phyloP scores from a whole-genome alignment of 2,888 invertebrate species.

The Agrotis puta region DNA sequence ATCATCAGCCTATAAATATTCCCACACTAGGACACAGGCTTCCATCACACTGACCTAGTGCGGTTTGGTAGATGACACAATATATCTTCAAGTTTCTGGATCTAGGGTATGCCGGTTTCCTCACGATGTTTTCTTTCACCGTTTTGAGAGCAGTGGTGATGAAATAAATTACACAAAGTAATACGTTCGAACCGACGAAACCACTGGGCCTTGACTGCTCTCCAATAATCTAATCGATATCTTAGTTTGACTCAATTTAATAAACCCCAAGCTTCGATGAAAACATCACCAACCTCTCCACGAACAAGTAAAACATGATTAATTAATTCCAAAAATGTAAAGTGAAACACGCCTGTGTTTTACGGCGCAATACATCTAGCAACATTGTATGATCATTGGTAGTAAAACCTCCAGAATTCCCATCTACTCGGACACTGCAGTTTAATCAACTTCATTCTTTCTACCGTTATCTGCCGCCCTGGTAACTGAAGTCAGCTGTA shows the following conservation, averaged over 20 bases:
- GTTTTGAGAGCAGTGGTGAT: no score
- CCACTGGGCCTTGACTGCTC: no score
- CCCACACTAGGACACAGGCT: no score
- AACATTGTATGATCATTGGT: conserved; percentile 57
- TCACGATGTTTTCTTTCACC: no score
- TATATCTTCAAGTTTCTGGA: no score
- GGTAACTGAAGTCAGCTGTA: conserved; percentile 68
- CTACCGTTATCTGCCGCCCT: conserved; percentile 69
- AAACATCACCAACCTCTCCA: conserved; percentile 2
- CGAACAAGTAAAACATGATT: conserved; percentile 42
- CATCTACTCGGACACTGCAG: conserved; percentile 71
- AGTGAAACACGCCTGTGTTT: conserved; percentile 53
- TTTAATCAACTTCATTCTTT: conserved; percentile 78
- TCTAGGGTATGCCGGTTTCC: no score
- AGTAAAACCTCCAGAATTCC: conserved; percentile 68
- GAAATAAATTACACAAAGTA: no score
- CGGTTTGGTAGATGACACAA: no score
- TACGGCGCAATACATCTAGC: conserved; percentile 55
- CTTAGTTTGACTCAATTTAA: background rate
- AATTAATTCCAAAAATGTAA: conserved; percentile 56
- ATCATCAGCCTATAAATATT: no score
- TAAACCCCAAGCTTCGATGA: conserved; percentile 7
- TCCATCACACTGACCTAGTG: no score
- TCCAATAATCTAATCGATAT: background rate
- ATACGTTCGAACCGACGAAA: no score